phyloP scores from a whole-genome alignment of 2,113 vertebrate species.

The Poecile atricapillus region DNA sequence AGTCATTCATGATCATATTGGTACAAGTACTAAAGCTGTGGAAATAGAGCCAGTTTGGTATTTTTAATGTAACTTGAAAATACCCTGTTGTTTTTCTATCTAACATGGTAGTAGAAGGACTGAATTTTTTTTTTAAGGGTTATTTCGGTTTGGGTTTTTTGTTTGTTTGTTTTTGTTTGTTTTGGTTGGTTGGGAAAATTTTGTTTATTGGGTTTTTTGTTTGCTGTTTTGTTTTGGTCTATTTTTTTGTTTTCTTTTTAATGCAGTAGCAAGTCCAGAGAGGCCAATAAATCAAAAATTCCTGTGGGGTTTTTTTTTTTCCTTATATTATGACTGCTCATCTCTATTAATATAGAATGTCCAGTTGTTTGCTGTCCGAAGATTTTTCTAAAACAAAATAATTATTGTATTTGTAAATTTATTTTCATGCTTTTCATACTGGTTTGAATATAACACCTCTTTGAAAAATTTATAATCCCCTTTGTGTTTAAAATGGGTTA shows the following conservation, averaged over 20 bases:
- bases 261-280: background rate
- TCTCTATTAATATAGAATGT: background rate
- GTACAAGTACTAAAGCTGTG: background rate
- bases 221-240: background rate
- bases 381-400: background rate
- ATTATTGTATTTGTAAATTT: background rate
- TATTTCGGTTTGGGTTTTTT: too few species aligned
- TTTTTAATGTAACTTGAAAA: background rate
- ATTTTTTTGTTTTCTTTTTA: background rate
- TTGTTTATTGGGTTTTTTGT: rapidly evolving
- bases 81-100: background rate
- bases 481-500: background rate
- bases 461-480: background rate
- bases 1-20: background rate
- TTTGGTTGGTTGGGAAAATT: background rate
- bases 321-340: background rate
- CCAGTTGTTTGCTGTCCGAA: background rate
- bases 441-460: background rate
- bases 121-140: background rate
- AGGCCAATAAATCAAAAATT: background rate
- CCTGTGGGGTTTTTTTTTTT: background rate
- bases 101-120: background rate
- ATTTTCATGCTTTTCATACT: background rate
- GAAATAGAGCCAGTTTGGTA: background rate
- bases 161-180: background rate